Percentiles rank a stretch among this genome's conserved stretches.
phyloP scores from a whole-genome alignment of 2,113 vertebrate genomes.

The Guaruba guarouba region DNA sequence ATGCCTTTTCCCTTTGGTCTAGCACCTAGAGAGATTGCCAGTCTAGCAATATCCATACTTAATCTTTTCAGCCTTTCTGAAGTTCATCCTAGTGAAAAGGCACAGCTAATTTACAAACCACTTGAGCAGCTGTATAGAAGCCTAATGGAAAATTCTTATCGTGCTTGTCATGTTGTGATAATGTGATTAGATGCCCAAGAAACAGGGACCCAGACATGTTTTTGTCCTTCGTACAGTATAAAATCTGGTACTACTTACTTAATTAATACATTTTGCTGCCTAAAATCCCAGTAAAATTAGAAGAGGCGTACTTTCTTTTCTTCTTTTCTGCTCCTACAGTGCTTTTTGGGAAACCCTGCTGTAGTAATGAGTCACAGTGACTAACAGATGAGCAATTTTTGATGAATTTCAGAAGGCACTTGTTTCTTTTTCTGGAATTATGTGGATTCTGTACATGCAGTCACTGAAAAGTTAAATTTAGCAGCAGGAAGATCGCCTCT shows the following conservation, averaged over 20 bases:
- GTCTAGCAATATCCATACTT: neutral
- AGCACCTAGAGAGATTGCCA: neutral
- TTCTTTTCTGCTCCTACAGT: fast-evolving
- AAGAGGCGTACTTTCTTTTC: neutral
- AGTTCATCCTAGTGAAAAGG: neutral
- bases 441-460: neutral
- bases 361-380: neutral
- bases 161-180: neutral
- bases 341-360: neutral
- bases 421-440: neutral
- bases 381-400: neutral
- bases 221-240: neutral
- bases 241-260: neutral
- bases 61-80: neutral
- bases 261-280: neutral
- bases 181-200: neutral
- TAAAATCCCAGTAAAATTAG: neutral
- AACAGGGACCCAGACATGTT: neutral
- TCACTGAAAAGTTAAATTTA: neutral
- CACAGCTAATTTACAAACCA: neutral
- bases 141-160: neutral
- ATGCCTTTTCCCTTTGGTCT: neutral
- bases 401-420: neutral
- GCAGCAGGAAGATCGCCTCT: neutral
- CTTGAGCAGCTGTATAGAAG: neutral